Evolutionary conservation across 2,888 invertebrate species (phyloP).

Genomic region (Leptopilina myrica): DNA sequence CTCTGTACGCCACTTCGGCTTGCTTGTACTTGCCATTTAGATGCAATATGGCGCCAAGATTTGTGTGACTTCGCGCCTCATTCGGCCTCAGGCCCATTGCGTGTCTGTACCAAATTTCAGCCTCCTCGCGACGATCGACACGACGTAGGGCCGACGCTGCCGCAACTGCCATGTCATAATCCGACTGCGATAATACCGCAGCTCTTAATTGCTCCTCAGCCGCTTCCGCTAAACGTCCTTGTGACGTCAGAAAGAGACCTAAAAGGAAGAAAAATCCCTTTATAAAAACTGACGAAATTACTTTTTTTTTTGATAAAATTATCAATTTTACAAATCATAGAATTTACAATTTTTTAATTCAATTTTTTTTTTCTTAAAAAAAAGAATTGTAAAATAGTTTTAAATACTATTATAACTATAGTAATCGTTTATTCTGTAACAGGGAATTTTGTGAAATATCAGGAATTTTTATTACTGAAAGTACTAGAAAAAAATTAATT

Average conservation of each 20-base stretch:
- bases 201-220: slow-evolving; percentile 88
- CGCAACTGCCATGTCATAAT: slow-evolving; percentile 90
- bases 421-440: too few relatives aligned
- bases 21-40: slow-evolving; percentile 92
- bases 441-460: too few relatives aligned
- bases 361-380: too few relatives aligned
- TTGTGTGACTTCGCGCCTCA: slow-evolving; percentile 94
- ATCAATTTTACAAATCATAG: too few relatives aligned
- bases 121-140: slow-evolving; percentile 87
- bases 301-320: neutral
- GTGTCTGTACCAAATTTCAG: slow-evolving; percentile 91
- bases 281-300: too few relatives aligned
- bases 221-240: slow-evolving; percentile 88
- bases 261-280: slow-evolving; percentile 51
- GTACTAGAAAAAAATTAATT: too few relatives aligned
- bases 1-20: slow-evolving; percentile 91
- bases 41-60: slow-evolving; percentile 96
- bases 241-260: slow-evolving; percentile 93
- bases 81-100: slow-evolving; percentile 80
- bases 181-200: slow-evolving; percentile 86
- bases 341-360: too few relatives aligned
- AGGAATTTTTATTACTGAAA: too few relatives aligned
- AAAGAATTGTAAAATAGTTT: too few relatives aligned
- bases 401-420: too few relatives aligned
- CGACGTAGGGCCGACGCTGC: slow-evolving; percentile 93